phyloP scores from a whole-genome alignment of 2,113 vertebrate genomes.

The Onychorhynchus coronatus region DNA sequence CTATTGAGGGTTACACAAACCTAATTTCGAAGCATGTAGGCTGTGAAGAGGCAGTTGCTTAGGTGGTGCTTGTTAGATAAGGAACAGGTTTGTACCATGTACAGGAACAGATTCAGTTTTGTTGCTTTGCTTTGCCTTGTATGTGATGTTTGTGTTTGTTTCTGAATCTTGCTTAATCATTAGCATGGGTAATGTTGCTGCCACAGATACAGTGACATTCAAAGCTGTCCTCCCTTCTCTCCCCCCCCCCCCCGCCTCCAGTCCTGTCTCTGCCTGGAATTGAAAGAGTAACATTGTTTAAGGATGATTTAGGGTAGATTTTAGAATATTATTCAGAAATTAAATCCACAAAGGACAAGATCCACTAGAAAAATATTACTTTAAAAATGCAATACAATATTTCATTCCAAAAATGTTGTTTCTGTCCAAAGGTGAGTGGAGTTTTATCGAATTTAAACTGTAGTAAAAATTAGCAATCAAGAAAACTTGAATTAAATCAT shows the following conservation, averaged over 20 bases:
- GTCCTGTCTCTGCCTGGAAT: not conserved
- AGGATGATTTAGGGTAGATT: not conserved
- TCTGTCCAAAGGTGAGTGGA: not conserved
- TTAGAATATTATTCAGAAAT: not conserved
- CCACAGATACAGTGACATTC: accelerated
- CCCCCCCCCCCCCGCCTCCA: not conserved
- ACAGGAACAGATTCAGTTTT: not conserved
- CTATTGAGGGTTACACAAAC: not conserved
- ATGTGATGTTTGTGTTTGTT: not conserved
- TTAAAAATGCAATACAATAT: not conserved
- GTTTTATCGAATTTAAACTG: not conserved
- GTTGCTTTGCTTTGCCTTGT: not conserved
- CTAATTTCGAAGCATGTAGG: not conserved
- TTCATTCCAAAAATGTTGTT: not conserved
- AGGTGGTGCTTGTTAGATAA: not conserved
- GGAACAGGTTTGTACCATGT: not conserved
- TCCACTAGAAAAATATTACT: not conserved
- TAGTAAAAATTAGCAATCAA: not conserved
- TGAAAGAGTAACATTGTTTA: not conserved
- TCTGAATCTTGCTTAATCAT: not conserved
- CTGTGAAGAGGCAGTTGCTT: not conserved
- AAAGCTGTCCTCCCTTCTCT: not conserved
- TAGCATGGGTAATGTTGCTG: not conserved
- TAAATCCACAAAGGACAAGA: not conserved
- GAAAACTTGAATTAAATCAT: not conserved